Percentiles rank a stretch among this genome's conserved stretches.
phyloP scores from a whole-genome alignment of 2,888 invertebrate genomes.

The Odontomyia ornata region DNA sequence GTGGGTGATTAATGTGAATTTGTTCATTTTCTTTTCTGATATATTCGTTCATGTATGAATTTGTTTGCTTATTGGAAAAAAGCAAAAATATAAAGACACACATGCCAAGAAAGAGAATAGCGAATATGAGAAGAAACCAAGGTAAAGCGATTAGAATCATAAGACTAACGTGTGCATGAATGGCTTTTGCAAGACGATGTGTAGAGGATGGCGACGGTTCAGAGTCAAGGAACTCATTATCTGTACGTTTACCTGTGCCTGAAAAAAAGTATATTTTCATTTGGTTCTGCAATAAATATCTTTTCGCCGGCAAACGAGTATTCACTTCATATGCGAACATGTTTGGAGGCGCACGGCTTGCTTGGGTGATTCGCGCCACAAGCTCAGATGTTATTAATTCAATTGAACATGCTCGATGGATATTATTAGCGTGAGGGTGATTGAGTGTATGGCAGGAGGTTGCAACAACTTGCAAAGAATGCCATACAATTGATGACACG shows the following conservation, averaged over 20 bases:
- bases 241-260: slow-evolving; percentile 36
- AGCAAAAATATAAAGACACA: too few species aligned
- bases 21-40: too few species aligned
- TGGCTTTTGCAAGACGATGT: not conserved
- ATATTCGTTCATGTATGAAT: too few species aligned
- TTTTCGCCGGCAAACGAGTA: not conserved
- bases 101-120: too few species aligned
- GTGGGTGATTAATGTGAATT: too few species aligned
- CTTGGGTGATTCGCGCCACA: not conserved
- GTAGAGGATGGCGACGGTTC: not conserved
- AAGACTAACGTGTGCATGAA: too few species aligned
- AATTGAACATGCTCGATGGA: too few species aligned
- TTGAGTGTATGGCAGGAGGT: not conserved
- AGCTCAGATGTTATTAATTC: not conserved
- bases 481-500: not conserved
- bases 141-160: too few species aligned
- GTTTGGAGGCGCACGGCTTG: not conserved
- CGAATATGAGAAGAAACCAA: too few species aligned
- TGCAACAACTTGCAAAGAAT: not conserved
- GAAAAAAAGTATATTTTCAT: slow-evolving; percentile 15
- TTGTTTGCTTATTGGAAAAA: too few species aligned
- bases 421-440: not conserved
- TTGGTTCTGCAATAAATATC: slow-evolving; percentile 11
- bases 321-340: not conserved
- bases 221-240: slow-evolving; percentile 44